Evolutionary conservation across 2,888 invertebrate species (phyloP).

Genomic region (Gibbula magus): DNA sequence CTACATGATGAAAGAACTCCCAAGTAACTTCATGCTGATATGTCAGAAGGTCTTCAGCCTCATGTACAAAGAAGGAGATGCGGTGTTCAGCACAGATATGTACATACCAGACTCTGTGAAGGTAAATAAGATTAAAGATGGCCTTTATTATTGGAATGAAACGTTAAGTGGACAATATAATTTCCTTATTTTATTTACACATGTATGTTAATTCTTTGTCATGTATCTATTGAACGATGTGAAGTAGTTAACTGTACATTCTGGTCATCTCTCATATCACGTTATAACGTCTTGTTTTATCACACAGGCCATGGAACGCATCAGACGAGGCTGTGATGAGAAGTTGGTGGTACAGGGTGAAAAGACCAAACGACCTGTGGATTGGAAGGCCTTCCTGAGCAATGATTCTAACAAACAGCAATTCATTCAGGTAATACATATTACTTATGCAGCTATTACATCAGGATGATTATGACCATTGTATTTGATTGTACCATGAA

Average conservation of each 20-base stretch:
- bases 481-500: too few relatives aligned
- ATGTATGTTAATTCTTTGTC: too few relatives aligned
- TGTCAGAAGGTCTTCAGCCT: not conserved
- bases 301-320: not conserved
- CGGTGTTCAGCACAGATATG: not conserved
- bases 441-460: too few relatives aligned
- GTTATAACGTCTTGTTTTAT: too few relatives aligned
- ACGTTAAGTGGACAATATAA: too few relatives aligned
- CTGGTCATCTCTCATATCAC: too few relatives aligned
- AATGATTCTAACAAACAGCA: conserved; percentile 31
- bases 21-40: not conserved
- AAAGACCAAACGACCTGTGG: not conserved
- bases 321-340: not conserved
- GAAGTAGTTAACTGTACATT: too few relatives aligned
- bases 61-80: not conserved
- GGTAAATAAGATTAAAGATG: too few relatives aligned
- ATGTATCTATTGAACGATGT: too few relatives aligned
- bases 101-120: not conserved
- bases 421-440: conserved; percentile 18
- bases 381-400: conserved; percentile 1
- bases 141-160: too few relatives aligned
- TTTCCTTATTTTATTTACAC: too few relatives aligned
- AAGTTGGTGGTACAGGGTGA: not conserved
- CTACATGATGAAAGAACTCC: not conserved
- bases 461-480: too few relatives aligned